Conservation (phyloP, 2,113 vertebrate species). For the Nothoprocta perdicaria region DNA sequence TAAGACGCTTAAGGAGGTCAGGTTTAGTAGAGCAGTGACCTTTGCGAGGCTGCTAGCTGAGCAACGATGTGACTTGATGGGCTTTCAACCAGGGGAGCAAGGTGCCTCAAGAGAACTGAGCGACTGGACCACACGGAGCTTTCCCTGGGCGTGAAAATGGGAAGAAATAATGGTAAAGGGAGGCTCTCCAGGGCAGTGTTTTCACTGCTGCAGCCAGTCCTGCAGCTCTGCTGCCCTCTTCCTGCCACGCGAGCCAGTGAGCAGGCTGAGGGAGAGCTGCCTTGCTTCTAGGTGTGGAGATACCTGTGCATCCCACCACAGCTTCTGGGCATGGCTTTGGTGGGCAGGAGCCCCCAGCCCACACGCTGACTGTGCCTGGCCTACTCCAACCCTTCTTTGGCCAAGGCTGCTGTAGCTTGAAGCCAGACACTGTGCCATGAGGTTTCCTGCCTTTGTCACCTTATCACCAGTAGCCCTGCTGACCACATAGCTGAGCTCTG, state of each 20-base stretch:
- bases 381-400: background rate
- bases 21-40: background rate
- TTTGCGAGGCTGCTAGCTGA: rapidly evolving
- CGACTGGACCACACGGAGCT: background rate
- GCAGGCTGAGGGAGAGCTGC: background rate
- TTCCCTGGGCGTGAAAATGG: background rate
- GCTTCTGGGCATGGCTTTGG: background rate
- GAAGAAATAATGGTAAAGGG: background rate
- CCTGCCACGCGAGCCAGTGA: background rate
- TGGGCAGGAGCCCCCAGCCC: background rate
- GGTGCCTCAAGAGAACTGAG: background rate
- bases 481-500: too few relatives aligned
- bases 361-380: background rate
- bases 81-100: rapidly evolving
- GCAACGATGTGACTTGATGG: background rate
- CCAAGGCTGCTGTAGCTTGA: background rate
- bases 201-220: background rate
- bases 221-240: background rate
- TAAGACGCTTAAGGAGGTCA: background rate
- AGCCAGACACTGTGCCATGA: background rate
- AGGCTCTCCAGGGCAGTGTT: background rate
- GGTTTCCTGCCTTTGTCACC: too few relatives aligned
- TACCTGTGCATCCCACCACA: background rate
- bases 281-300: background rate
- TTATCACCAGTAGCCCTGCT: too few relatives aligned